Percentiles rank a stretch among this genome's conserved stretches.
These are phyloP conservation scores for Heliconius hermathena DNA, from an alignment of 1,140 invertebrate species.

Conservation along the genomic window DNA sequence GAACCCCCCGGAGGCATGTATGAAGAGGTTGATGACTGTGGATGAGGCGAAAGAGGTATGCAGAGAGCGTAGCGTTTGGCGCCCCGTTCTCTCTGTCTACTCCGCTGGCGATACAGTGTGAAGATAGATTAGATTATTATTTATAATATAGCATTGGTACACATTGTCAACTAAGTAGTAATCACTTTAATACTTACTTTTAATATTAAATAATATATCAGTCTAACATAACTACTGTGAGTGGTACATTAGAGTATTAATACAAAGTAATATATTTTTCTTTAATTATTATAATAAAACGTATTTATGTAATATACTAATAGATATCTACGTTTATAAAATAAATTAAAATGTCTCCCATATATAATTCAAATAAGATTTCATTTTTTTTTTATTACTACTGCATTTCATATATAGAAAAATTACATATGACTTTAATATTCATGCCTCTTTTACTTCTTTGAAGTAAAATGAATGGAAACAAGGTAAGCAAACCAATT, in stretches of 20 bases:
- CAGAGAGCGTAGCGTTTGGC: too few relatives aligned
- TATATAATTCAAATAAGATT: not conserved
- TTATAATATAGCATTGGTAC: not conserved
- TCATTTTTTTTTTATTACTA: too few relatives aligned
- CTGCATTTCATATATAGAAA: not conserved
- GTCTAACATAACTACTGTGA: conserved; percentile 1
- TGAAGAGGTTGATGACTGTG: too few relatives aligned
- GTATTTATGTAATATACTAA: not conserved
- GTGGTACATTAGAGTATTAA: conserved; percentile 14
- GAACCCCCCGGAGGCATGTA: too few relatives aligned
- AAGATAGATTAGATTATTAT: not conserved
- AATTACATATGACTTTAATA: not conserved
- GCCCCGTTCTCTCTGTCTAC: too few relatives aligned
- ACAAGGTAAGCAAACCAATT: not conserved
- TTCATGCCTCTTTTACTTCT: not conserved
- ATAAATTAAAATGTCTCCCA: not conserved
- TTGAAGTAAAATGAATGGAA: conserved; percentile 2
- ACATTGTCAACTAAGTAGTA: not conserved
- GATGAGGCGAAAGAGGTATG: too few relatives aligned
- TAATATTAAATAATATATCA: not conserved
- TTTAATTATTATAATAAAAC: not conserved
- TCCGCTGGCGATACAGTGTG: too few relatives aligned
- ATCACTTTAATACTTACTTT: not conserved
- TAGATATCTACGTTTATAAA: not conserved
- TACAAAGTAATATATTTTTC: not conserved